Evolutionary conservation across 2,888 invertebrate genomes (phyloP).

Genomic region (Clostera curtula): DNA sequence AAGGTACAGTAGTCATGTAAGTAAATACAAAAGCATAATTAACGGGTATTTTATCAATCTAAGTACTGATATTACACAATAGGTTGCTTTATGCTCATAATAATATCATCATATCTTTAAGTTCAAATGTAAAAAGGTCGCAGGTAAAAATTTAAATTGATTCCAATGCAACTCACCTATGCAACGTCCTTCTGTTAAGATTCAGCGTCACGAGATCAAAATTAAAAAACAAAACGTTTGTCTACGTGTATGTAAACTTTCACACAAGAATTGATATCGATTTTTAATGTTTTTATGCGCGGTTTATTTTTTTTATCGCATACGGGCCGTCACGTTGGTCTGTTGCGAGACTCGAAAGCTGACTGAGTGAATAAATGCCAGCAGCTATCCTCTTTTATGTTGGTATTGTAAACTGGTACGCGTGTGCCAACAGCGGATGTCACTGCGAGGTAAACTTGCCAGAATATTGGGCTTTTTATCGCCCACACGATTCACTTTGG

Average conservation of each 20-base stretch:
- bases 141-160: no score
- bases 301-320: slow-evolving; percentile 13
- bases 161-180: slow-evolving; percentile 16
- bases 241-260: slow-evolving; percentile 6
- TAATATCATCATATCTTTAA: no score
- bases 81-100: no score
- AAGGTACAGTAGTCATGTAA: no score
- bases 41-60: no score
- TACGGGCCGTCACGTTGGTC: slow-evolving; percentile 33
- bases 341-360: slow-evolving; percentile 37
- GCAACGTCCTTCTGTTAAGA: slow-evolving; percentile 7
- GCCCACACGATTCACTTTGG: slow-evolving; percentile 28
- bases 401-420: slow-evolving; percentile 60
- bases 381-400: slow-evolving; percentile 67
- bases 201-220: no score
- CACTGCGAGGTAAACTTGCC: slow-evolving; percentile 39
- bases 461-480: slow-evolving; percentile 32
- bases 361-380: slow-evolving; percentile 61
- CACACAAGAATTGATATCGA: slow-evolving; percentile 13
- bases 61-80: no score
- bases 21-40: no score
- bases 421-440: slow-evolving; percentile 37
- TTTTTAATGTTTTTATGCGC: slow-evolving; percentile 12
- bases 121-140: no score
- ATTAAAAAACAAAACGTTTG: no score